Conservation (phyloP, 2,113 vertebrate genomes). For the Sinocyclocheilus rhinocerous region DNA sequence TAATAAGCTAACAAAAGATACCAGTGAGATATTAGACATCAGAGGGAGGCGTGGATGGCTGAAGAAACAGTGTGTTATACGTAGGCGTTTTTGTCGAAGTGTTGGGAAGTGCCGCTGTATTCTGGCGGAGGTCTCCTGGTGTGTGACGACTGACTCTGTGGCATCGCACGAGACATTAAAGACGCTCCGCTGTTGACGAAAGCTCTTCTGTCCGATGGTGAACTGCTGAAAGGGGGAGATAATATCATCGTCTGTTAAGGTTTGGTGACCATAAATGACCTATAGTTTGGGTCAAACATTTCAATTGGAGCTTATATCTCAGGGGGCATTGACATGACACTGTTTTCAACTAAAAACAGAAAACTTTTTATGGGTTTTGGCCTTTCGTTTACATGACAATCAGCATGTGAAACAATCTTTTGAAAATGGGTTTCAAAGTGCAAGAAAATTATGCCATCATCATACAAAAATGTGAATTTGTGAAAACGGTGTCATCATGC, state of each 20-base stretch:
- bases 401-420: background rate
- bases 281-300: too few relatives aligned
- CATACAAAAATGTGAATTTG: too few relatives aligned
- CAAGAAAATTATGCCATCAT: too few relatives aligned
- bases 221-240: slow-evolving; percentile 45
- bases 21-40: background rate
- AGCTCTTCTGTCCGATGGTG: slow-evolving; percentile 69
- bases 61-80: slow-evolving; percentile 62
- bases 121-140: slow-evolving; percentile 61
- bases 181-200: slow-evolving; percentile 78
- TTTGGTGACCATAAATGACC: background rate
- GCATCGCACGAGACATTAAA: slow-evolving; percentile 79
- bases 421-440: background rate
- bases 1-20: background rate
- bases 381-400: background rate
- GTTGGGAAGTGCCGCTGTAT: slow-evolving; percentile 68
- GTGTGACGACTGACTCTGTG: slow-evolving; percentile 71
- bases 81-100: slow-evolving; percentile 80
- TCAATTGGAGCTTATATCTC: background rate
- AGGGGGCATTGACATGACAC: background rate
- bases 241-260: background rate
- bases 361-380: background rate
- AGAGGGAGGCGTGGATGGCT: too few relatives aligned
- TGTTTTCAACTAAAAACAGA: background rate
- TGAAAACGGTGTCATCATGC: too few relatives aligned